Conservation (phyloP, 1,140 invertebrate species). For the Paralvinella palmiformis region DNA sequence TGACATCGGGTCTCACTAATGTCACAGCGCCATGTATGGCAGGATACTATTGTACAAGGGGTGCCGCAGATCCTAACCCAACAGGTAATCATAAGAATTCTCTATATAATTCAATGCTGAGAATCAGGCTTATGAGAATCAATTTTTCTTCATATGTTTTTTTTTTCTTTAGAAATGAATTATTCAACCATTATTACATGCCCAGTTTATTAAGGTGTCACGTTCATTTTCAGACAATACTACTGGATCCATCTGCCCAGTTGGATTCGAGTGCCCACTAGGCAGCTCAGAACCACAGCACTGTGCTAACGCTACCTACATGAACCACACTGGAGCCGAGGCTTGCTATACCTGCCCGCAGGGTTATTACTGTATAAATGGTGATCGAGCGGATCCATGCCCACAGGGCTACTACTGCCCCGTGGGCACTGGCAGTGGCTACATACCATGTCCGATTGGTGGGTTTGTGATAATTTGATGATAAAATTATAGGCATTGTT, state of each 20-base stretch:
- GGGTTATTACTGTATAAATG: slow-evolving; percentile 41
- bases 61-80: slow-evolving; percentile 33
- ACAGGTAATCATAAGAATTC: slow-evolving; percentile 25
- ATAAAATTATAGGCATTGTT: background rate
- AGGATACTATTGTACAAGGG: slow-evolving; percentile 43
- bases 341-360: slow-evolving; percentile 35
- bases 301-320: slow-evolving; percentile 37
- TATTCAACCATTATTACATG: too few species aligned
- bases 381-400: slow-evolving; percentile 34
- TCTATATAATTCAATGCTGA: background rate
- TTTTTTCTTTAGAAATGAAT: too few species aligned
- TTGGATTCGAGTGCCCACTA: slow-evolving; percentile 38
- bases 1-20: slow-evolving; percentile 29
- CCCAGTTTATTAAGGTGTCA: too few species aligned
- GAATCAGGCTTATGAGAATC: too few species aligned
- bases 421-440: slow-evolving; percentile 32
- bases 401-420: slow-evolving; percentile 45
- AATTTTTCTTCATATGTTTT: too few species aligned
- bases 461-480: slow-evolving; percentile 11
- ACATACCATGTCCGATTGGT: slow-evolving; percentile 42
- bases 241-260: slow-evolving; percentile 27
- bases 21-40: slow-evolving; percentile 31
- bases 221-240: slow-evolving; percentile 11
- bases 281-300: slow-evolving; percentile 26
- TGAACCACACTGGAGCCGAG: slow-evolving; percentile 39